These are phyloP conservation scores for Entelurus aequoreus DNA, from an alignment of 2,113 vertebrate genomes.

Conservation along the genomic window DNA sequence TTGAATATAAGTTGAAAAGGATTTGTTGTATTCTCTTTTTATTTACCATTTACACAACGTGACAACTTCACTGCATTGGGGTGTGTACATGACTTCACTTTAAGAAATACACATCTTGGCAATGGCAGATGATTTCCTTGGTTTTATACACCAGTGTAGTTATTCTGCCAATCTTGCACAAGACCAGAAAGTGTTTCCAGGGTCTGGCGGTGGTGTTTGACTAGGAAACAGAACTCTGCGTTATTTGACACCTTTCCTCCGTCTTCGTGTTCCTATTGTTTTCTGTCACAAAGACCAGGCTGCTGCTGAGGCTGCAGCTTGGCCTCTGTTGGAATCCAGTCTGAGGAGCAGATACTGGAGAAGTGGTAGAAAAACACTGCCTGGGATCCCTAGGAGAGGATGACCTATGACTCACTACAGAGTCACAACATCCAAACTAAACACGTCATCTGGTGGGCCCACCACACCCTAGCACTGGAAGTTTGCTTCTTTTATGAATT, in stretches of 20 bases:
- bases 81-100: no score
- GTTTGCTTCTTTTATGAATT: no score
- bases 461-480: not conserved
- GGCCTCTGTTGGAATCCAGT: constrained; percentile 23
- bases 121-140: not conserved
- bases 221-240: constrained; percentile 24
- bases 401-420: constrained; percentile 18
- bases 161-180: not conserved
- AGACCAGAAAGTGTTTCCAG: not conserved
- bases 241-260: constrained; percentile 20
- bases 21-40: no score
- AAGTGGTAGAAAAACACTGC: constrained; percentile 39
- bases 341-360: constrained; percentile 35
- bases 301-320: constrained; percentile 13
- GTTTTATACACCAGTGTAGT: not conserved
- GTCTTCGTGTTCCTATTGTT: constrained; percentile 1
- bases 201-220: constrained; percentile 5
- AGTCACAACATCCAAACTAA: constrained; percentile 40
- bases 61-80: no score
- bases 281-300: not conserved
- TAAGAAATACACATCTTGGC: no score
- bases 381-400: constrained; percentile 2
- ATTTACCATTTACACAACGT: no score
- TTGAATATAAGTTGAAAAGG: no score
- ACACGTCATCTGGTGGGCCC: constrained; percentile 32